Percentiles rank a stretch among this genome's conserved stretches.
Evolutionary conservation across 2,113 vertebrate species (phyloP).

Genomic region (Zapus hudsonius): DNA sequence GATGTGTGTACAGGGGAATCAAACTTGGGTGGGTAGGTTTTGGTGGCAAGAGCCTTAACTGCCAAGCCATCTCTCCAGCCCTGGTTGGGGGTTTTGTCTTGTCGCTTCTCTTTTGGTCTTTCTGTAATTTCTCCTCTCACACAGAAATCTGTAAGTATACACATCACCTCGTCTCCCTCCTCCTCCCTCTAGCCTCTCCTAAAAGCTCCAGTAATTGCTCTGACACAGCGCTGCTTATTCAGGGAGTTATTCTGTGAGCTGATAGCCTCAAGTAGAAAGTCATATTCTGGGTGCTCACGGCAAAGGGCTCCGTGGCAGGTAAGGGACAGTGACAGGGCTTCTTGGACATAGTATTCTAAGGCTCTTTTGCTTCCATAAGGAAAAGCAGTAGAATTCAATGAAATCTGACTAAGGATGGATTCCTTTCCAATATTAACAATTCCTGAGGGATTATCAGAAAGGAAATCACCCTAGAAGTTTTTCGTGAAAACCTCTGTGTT

Average conservation of each 20-base stretch:
- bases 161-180: background rate
- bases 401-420: background rate
- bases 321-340: background rate
- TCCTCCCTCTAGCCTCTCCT: background rate
- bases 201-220: background rate
- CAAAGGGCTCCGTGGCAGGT: background rate
- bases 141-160: background rate
- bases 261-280: background rate
- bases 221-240: background rate
- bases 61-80: no score
- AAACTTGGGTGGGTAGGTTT: no score
- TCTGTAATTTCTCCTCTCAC: conserved; percentile 26
- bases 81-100: no score
- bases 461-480: background rate
- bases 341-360: background rate
- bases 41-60: no score
- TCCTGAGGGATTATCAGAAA: background rate
- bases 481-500: background rate
- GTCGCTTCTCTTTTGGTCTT: background rate
- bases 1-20: no score
- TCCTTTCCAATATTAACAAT: background rate
- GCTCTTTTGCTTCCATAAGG: background rate
- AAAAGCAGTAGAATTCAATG: background rate
- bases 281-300: background rate
- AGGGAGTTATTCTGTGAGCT: background rate